These are phyloP conservation scores for Sterrhoptilus dennistouni DNA, from an alignment of 2,113 vertebrate species.

Conservation along the genomic window DNA sequence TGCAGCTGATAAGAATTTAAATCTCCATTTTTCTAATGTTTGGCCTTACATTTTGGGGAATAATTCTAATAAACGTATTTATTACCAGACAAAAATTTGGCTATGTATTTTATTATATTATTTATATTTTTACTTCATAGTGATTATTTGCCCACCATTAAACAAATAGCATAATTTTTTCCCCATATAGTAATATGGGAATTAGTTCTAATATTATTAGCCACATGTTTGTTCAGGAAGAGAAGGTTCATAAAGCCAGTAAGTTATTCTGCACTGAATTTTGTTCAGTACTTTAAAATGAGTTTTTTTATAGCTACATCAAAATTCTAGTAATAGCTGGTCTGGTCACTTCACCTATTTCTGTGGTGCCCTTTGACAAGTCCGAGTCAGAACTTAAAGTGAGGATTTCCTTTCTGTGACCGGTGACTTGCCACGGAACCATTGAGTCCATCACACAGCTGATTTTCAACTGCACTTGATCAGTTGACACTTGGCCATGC, in stretches of 20 bases:
- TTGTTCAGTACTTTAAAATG: background rate
- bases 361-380: background rate
- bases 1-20: background rate
- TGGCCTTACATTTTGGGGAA: background rate
- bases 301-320: background rate
- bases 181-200: background rate
- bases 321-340: background rate
- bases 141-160: background rate
- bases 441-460: background rate
- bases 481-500: background rate
- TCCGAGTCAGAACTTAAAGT: background rate
- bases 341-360: background rate
- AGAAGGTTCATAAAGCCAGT: background rate
- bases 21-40: background rate
- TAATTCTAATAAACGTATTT: background rate
- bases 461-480: background rate
- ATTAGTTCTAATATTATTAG: background rate
- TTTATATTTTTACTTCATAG: background rate
- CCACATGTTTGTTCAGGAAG: background rate
- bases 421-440: background rate
- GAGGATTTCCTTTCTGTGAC: background rate
- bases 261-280: background rate
- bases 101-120: background rate
- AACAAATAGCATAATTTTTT: background rate
- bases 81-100: background rate